Conservation (phyloP, 2,797 vertebrate species). For the Tympanoctomys barrerae region DNA sequence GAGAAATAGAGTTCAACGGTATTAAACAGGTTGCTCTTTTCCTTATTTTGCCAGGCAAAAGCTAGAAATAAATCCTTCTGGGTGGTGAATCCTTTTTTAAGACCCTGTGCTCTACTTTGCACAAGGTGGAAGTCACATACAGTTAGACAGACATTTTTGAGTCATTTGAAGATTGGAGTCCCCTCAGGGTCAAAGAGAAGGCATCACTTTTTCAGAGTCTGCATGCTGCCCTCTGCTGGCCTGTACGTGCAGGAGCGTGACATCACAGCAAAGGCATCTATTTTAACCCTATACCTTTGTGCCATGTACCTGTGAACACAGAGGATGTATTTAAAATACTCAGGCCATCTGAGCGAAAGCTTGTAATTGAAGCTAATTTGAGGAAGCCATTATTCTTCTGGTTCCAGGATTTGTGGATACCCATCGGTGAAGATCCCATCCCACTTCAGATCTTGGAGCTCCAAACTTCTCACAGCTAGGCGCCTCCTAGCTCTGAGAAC, state of each 20-base stretch:
- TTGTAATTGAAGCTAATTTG: background rate
- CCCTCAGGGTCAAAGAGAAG: background rate
- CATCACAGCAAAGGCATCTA: background rate
- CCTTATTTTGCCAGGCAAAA: conserved; percentile 31
- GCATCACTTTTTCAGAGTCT: conserved; percentile 34
- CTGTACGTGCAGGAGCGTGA: background rate
- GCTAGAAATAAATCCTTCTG: background rate
- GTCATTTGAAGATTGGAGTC: background rate
- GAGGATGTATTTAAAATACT: background rate
- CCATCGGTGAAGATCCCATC: background rate
- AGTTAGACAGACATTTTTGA: background rate
- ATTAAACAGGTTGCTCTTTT: background rate
- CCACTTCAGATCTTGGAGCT: background rate
- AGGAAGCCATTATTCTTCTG: background rate
- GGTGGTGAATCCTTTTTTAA: background rate
- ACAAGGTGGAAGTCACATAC: background rate
- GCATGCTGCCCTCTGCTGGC: conserved; percentile 79
- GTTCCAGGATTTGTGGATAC: background rate
- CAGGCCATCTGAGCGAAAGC: background rate
- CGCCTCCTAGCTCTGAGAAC: background rate
- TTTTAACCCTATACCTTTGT: background rate
- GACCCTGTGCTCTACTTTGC: background rate
- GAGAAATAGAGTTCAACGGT: background rate
- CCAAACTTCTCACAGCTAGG: background rate
- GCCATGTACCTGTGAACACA: background rate